phyloP scores from a whole-genome alignment of 2,888 invertebrate species.

The Drosophila merina region DNA sequence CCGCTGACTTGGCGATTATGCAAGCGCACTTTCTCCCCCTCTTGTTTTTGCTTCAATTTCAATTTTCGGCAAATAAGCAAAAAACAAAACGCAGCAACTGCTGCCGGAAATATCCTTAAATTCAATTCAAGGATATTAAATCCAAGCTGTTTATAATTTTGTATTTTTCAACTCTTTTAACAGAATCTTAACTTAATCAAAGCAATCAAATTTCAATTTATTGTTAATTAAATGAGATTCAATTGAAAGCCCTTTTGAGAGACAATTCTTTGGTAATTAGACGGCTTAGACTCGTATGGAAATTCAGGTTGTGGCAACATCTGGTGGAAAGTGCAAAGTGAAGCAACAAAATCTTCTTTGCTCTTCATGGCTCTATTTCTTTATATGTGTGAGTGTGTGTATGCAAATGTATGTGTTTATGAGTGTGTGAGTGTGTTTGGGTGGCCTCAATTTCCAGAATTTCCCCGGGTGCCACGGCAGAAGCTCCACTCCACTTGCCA shows the following conservation, averaged over 20 bases:
- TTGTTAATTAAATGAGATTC: constrained; percentile 16
- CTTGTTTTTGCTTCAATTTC: neutral
- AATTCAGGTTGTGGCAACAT: constrained; percentile 21
- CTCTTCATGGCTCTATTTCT: constrained; percentile 2
- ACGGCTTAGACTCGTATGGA: constrained; percentile 3
- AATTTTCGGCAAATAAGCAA: neutral
- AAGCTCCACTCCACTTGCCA: constrained; percentile 8
- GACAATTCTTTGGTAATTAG: constrained; percentile 24
- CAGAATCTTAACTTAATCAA: neutral
- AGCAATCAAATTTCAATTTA: constrained; percentile 21
- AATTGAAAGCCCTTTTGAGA: constrained; percentile 3
- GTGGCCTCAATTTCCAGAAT: constrained; percentile 63
- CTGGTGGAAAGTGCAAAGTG: constrained; percentile 22
- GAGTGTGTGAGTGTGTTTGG: constrained; percentile 20
- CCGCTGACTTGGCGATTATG: constrained; percentile 23
- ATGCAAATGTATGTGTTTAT: too few species aligned
- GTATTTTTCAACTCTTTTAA: too few species aligned
- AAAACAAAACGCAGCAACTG: too few species aligned
- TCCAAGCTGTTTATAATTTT: too few species aligned
- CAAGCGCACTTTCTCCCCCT: constrained; percentile 12
- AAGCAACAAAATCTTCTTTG: neutral
- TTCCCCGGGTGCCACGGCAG: constrained; percentile 24
- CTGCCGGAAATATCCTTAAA: too few species aligned
- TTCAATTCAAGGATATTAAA: too few species aligned
- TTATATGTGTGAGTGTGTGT: neutral